Evolutionary conservation across 2,113 vertebrate species (phyloP).

Genomic region (Pterocles orientalis): DNA sequence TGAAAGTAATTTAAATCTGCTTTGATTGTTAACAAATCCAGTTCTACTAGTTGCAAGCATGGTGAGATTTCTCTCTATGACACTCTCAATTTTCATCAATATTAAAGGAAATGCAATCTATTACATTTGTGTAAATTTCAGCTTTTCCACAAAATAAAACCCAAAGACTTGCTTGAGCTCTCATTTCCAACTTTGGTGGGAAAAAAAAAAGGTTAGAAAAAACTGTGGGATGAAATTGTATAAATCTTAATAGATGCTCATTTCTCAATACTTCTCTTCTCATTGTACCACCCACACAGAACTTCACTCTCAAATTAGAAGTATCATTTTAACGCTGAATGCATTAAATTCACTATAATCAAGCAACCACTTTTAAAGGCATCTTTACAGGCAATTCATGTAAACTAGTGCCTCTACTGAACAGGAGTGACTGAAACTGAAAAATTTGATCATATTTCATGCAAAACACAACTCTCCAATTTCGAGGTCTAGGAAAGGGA

Average conservation of each 20-base stretch:
- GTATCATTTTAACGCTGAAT: not conserved
- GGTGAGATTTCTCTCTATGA: not conserved
- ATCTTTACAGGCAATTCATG: not conserved
- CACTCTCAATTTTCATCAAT: not conserved
- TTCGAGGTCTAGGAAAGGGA: not conserved
- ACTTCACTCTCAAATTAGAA: not conserved
- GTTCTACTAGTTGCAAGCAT: not conserved
- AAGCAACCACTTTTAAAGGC: slow-evolving; percentile 7
- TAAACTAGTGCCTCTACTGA: not conserved
- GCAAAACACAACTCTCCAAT: not conserved
- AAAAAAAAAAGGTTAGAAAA: not conserved
- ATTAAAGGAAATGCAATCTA: not conserved
- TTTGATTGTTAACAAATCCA: not conserved
- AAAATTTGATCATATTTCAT: not conserved
- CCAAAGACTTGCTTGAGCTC: not conserved
- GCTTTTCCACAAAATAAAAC: not conserved
- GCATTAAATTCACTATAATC: slow-evolving; percentile 33
- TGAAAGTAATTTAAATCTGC: not conserved
- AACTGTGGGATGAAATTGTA: not conserved
- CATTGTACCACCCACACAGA: not conserved
- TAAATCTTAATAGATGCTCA: not conserved
- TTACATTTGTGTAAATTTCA: not conserved
- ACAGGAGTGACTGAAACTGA: not conserved
- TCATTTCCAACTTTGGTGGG: not conserved
- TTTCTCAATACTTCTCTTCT: not conserved